Evolutionary conservation across 2,113 vertebrate genomes (phyloP), one percentile per base, ranked within the genome.

Genomic region (Myocastor coypus): DNA sequence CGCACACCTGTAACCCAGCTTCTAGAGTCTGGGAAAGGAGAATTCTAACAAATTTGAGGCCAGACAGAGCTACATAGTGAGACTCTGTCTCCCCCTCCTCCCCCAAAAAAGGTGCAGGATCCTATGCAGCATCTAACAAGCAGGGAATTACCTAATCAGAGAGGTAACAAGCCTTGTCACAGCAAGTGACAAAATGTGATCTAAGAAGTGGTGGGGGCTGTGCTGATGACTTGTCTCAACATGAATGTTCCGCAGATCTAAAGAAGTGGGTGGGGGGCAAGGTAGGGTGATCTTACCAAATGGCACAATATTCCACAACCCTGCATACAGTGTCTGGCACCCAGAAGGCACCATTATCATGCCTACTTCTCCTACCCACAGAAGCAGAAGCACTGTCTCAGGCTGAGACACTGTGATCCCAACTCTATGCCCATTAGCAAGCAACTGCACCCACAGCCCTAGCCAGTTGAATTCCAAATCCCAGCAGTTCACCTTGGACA

Each of bases 191-290:
- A 77, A 26, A 14, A 46, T 52, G 11, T 2, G 24, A 28, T 37
- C 32, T n/a, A 34, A 59, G 82, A 34, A 68, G 69, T 37, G 7
- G 34, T 8, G 5, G 20, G 9, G 5, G 34, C 22, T 26, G 34
- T 28, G 40, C 19, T 8, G 19, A 28, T 26, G 26, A 28, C 42
- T 46, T 59, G 40, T 46, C 32, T 3, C 20, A 20, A 55, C 80
- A 7, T 1, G 7, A 30, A 19, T 2, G 8, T 64, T 19, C 0
- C 0, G 0, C 82, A 9, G n/a, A n/a, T n/a, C n/a, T n/a, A n/a
- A 34, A 59, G 82, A 34, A 68, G 28, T 4, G 73, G 32, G 69
- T 34, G 0, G 14, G 13, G 7, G 7, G 7, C 11, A 8, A 1
- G 40, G 19, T 7, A 64, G 46, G 90, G 17, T 19, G 46, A 9